Evolutionary conservation across 2,888 invertebrate genomes (phyloP).

Genomic region (Cerceris rybyensis): DNA sequence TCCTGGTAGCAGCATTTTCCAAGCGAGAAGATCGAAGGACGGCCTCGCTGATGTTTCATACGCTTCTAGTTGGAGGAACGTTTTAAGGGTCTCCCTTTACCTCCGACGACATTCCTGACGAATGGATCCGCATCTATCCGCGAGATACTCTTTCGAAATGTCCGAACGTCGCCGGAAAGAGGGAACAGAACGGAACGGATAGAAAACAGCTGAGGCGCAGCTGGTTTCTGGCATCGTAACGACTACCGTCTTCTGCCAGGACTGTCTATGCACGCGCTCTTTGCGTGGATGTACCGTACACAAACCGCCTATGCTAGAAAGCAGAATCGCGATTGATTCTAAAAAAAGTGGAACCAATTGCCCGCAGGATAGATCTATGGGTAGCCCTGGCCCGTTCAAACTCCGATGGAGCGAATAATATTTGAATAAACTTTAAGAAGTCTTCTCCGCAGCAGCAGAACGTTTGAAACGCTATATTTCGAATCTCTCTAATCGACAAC

Average conservation of each 20-base stretch:
- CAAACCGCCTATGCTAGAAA: slow-evolving; percentile 56
- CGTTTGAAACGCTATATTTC: too few relatives aligned
- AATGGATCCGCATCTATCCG: slow-evolving; percentile 18
- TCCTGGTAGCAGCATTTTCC: too few relatives aligned
- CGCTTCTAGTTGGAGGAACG: too few relatives aligned
- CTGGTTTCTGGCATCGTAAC: slow-evolving; percentile 76
- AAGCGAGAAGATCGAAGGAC: too few relatives aligned
- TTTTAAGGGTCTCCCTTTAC: too few relatives aligned
- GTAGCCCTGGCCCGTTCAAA: neutral
- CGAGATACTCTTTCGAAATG: slow-evolving; percentile 58
- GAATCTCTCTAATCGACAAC: neutral
- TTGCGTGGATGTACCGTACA: slow-evolving; percentile 34
- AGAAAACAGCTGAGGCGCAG: slow-evolving; percentile 80
- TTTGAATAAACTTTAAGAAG: too few relatives aligned
- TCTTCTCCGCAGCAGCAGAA: too few relatives aligned
- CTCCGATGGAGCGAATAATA: too few relatives aligned
- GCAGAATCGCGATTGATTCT: slow-evolving; percentile 51
- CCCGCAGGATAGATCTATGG: neutral
- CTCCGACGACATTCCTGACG: neutral
- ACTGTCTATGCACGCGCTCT: slow-evolving; percentile 25
- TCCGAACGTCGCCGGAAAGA: slow-evolving; percentile 53
- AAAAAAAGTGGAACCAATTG: slow-evolving; percentile 8
- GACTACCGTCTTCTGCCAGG: slow-evolving; percentile 66
- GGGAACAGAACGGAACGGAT: slow-evolving; percentile 61
- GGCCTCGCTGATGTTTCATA: too few relatives aligned